Evolutionary conservation across 1,140 invertebrate genomes (phyloP), one percentile per base, ranked within the genome.

Genomic region (Calosoma granatense): DNA sequence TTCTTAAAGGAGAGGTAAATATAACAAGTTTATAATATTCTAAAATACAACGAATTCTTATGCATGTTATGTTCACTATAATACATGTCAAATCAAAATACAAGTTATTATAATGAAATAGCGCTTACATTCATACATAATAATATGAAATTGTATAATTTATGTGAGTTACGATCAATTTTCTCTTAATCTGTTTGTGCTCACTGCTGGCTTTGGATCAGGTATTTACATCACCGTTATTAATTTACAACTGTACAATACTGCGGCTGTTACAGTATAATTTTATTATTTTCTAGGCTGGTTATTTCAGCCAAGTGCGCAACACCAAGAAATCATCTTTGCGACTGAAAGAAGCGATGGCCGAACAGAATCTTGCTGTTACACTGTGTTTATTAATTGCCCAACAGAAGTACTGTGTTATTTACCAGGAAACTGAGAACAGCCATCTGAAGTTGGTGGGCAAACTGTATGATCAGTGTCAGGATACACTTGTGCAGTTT

Each of bases 401-500:
- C 1, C 97, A 99, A 71, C 95, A 99, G 70, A 84, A 95, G 61
- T 90, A 97, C 71, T 94, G 91, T 65, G 88, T 95, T 51, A 83
- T 95, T 57, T 98, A 88, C 69, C 81, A 84, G 39, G 90, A 94
- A 71, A 88, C 88, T 0, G 84, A 90, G 26, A 82, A 88, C 60
- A 87, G 88, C 53, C 95, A 98, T 73, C 74, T 98, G 1, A 99
- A 99, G 78, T 79, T 93, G 17, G 89, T 93, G 54, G 90, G 90
- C 9, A 83, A 86, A 63, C 67, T 88, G 20, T 86, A 86, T 1
- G 85, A 88, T 71, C 85, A 97, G 78, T 99, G 96, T 72, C 97
- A 99, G 73, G 97, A 99, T 73, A 96, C 96, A 0, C 75, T 99
- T 36, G 92, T 98, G 1, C 97, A 99, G 72, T 97, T 97, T 72